A percentile compares a stretch with the other conserved stretches of the same genome.
These are phyloP conservation scores for Pocota personata DNA, from an alignment of 2,888 invertebrate genomes.

Conservation along the genomic window DNA sequence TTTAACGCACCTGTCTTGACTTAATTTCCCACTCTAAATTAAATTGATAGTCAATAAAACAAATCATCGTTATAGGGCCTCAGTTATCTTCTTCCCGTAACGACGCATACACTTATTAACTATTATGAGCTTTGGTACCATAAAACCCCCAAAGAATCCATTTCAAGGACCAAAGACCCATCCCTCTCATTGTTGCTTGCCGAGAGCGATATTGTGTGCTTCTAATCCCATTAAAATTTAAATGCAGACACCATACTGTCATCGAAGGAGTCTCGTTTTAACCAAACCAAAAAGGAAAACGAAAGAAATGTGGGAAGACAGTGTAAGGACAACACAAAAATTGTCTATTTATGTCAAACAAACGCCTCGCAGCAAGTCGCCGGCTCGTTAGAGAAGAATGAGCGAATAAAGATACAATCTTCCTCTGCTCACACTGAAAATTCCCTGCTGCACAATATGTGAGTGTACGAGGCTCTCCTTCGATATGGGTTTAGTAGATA, in stretches of 20 bases:
- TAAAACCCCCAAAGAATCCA: constrained; percentile 28
- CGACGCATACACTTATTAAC: constrained; percentile 49
- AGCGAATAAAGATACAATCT: constrained; percentile 41
- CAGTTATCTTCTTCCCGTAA: not conserved
- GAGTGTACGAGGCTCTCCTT: constrained; percentile 32
- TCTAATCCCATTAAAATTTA: constrained; percentile 70
- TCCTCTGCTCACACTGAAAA: constrained; percentile 10
- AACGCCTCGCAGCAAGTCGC: constrained; percentile 61
- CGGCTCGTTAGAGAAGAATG: constrained; percentile 42
- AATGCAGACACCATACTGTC: constrained; percentile 65
- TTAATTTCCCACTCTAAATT: constrained; percentile 38
- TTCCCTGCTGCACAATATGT: constrained; percentile 46
- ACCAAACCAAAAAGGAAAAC: not conserved
- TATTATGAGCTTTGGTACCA: constrained; percentile 49
- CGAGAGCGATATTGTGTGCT: constrained; percentile 51
- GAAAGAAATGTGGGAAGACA: constrained; percentile 28
- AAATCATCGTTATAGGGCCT: constrained; percentile 39
- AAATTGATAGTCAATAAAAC: constrained; percentile 58
- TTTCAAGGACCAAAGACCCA: constrained; percentile 7
- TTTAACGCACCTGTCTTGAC: constrained; percentile 27
- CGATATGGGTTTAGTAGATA: constrained; percentile 65
- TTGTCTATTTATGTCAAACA: constrained; percentile 64
- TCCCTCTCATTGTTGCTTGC: constrained; percentile 12
- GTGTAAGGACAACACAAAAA: constrained; percentile 57
- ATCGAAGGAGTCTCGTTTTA: constrained; percentile 23